Percentiles rank a stretch among this genome's conserved stretches.
These are phyloP conservation scores for Acanthosepion lycidas DNA, from an alignment of 2,888 invertebrate genomes.

Conservation along the genomic window DNA sequence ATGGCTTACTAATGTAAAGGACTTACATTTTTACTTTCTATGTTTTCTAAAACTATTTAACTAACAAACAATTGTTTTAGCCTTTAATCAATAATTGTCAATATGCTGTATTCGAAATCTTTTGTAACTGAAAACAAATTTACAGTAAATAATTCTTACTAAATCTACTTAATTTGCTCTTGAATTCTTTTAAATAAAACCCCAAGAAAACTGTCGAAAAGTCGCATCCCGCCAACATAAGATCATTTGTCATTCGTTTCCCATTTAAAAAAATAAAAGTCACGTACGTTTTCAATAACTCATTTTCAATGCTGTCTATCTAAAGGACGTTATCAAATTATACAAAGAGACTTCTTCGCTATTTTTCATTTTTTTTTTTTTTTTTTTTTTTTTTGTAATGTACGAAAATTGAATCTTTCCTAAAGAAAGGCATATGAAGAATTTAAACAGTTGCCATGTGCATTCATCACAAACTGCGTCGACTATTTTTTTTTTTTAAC, in stretches of 20 bases:
- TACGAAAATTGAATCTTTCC: neutral
- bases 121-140: neutral
- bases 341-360: neutral
- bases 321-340: conserved; percentile 12
- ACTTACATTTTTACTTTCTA: too few species aligned
- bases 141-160: neutral
- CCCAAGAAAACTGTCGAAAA: neutral
- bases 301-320: neutral
- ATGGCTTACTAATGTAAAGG: too few species aligned
- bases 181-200: neutral
- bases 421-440: neutral
- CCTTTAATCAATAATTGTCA: neutral
- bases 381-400: neutral
- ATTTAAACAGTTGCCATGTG: conserved; percentile 24
- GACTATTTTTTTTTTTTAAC: neutral
- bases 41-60: too few species aligned
- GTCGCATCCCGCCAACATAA: neutral
- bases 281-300: neutral
- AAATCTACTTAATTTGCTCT: neutral
- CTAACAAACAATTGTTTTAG: neutral
- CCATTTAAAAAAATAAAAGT: neutral
- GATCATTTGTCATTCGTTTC: neutral
- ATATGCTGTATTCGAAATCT: neutral
- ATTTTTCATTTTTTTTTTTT: neutral
- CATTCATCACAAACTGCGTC: neutral